Base-by-base conservation (phyloP, 2,113 vertebrate species). In the Hippoglossus stenolepis region DNA sequence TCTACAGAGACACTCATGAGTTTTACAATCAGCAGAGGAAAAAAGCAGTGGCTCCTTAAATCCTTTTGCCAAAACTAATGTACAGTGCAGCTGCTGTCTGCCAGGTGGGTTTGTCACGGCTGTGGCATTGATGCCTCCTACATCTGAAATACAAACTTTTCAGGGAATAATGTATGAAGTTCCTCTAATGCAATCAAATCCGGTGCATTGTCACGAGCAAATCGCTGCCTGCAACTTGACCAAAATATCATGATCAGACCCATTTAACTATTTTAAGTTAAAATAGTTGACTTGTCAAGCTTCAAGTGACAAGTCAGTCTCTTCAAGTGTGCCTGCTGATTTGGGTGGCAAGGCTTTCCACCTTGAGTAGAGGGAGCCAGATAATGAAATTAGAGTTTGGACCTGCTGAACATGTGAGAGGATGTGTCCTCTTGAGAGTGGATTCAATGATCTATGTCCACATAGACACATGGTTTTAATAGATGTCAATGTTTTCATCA, bases 11-110 rank as follows among this genome's bases (percentile, higher is more conserved):
- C 65, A 86, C 75, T 64, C 21, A 54, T 51, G 65, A 71, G 74
- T 47, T 77, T 86, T 75, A 79, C 70, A 82, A 68, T 86, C 67
- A 51, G 68, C 74, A 87, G 68, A 83, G 75, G 68, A 77, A 63
- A 63, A 49, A 23, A 67, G 18, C 57, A 68, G 43, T 26, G 43
- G 59, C 70, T 59, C 38, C 65, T 57, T 23, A 59, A 78, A 85
- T 70, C 75, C 79, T 77, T 73, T 3, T 12, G 67, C 56, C 56
- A 14, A 84, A 59, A 47, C 79, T 61, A 17, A 45, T 43, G 67
- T 0, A 75, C 31, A 63, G 31, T 31, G 23, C 62, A 70, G n/a
- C 62, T 51, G 63, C 21, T 45, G 61, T 35, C 56, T 56, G 72
- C 20, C 51, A 47, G 40, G 7, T 64, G 38, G 54, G 9, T 71